Conservation (phyloP, 2,888 invertebrate species). For the Leptopilina drosophilae region DNA sequence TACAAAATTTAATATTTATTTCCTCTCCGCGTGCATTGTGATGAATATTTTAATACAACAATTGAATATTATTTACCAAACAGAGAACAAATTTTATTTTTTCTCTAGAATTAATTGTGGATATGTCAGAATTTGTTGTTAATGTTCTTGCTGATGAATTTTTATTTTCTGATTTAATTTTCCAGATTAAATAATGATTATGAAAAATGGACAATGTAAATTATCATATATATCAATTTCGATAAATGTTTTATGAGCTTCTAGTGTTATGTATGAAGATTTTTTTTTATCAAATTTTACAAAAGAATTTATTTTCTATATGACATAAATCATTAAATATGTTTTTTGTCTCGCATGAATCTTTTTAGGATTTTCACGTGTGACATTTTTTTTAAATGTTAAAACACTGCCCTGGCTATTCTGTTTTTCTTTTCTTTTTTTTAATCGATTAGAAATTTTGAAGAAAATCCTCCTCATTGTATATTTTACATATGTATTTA, state of each 20-base stretch:
- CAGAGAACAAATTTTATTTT: neutral
- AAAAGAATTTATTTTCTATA: too few species aligned
- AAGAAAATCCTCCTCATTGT: conserved; percentile 8
- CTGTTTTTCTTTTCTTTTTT: neutral
- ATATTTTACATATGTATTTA: conserved; percentile 10
- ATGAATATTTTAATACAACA: too few species aligned
- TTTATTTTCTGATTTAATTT: neutral
- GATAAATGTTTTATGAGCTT: neutral
- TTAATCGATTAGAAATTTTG: conserved; percentile 1
- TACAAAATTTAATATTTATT: too few species aligned
- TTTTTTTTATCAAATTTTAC: too few species aligned
- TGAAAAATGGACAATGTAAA: too few species aligned
- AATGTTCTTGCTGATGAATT: conserved; percentile 15
- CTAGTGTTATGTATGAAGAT: too few species aligned
- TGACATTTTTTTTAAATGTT: conserved; percentile 12
- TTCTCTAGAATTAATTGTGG: neutral
- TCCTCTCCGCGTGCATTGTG: too few species aligned
- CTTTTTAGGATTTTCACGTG: conserved; percentile 26
- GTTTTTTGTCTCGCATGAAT: conserved; percentile 17
- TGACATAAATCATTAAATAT: conserved; percentile 21
- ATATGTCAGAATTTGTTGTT: conserved; percentile 42
- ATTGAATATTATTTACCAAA: too few species aligned
- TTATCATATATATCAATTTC: too few species aligned
- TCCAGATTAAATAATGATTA: neutral
- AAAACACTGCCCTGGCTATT: conserved; percentile 17